Evolutionary conservation across 1,140 invertebrate genomes (phyloP), one percentile per base, ranked within the genome.

Genomic region (Saccostrea echinata): DNA sequence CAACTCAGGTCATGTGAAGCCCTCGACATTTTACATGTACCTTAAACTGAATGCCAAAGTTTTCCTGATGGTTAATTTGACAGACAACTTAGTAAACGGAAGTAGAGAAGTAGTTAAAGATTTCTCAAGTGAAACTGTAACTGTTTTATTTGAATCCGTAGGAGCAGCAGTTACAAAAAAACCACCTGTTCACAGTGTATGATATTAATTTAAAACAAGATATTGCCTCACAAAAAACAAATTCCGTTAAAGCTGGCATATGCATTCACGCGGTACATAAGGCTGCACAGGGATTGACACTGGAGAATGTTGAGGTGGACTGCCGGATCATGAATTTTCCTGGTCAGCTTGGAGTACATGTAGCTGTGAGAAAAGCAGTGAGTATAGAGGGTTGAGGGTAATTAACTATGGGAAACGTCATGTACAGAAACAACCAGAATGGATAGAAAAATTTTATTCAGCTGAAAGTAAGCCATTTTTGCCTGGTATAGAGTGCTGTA

Each of bases 261-360:
- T 90, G 84, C 81, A 4, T 33, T 88, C 9, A 87, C 88, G 3
- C n/a, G n/a, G 43, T 89, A 2, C 88, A 89, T 35, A 89, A 89
- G 43, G 30, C 85, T 30, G n/a, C n/a, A n/a, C 89, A 88, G 71
- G 87, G 89, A 27, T 85, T 88, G 89, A 90, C 71, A 61, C 33
- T 90, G 16, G 13, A 87, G 27, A 24, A 71, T 71, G n/a, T 90
- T 16, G 68, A 76, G 18, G 84, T 90, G 16, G 64, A 87, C 24
- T 90, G 89, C 35, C 21, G 87, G 24, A 68, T 88, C 61, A 85
- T 76, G 68, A 53, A 61, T 33, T 57, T 88, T 30, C 84, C 84
- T 18, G 89, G 89, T 9, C 89, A 90, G 64, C 30, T 90, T 9
- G 89, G 85, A 16, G 89, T 90, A 3, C n/a, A n/a, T n/a, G n/a